Evolutionary conservation across 2,888 invertebrate species (phyloP).

Genomic region (Blastobasis lacticolella): DNA sequence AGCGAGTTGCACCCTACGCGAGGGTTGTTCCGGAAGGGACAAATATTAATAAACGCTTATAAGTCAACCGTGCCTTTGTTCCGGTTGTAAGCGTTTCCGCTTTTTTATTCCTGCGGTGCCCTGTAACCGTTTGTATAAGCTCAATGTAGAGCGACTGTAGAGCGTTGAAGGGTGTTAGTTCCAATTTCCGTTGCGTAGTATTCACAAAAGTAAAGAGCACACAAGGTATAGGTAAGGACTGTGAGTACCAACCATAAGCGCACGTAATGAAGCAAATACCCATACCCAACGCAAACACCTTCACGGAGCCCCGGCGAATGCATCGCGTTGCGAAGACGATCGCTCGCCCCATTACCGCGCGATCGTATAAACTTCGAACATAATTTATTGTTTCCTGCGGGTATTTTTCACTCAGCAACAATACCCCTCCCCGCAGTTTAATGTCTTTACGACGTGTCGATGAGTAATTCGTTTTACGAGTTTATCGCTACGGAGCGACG

Average conservation of each 20-base stretch:
- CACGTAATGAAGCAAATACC: too few species aligned
- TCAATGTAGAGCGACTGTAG: too few species aligned
- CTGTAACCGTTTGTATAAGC: slow-evolving; percentile 5
- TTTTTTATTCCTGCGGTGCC: slow-evolving; percentile 26
- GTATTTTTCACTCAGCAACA: slow-evolving; percentile 65
- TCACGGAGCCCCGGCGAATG: slow-evolving; percentile 4
- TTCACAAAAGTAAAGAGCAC: too few species aligned
- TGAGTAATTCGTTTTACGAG: slow-evolving; percentile 52
- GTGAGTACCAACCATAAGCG: too few species aligned
- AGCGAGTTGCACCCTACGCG: slow-evolving; percentile 51
- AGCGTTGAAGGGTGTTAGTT: too few species aligned
- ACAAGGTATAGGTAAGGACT: too few species aligned
- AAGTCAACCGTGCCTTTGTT: slow-evolving; percentile 58
- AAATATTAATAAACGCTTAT: slow-evolving; percentile 57
- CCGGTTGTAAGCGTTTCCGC: slow-evolving; percentile 44
- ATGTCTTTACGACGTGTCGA: slow-evolving; percentile 62
- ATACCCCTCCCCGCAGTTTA: slow-evolving; percentile 48
- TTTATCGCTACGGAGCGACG: slow-evolving; percentile 23
- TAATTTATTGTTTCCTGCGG: slow-evolving; percentile 70
- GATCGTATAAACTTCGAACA: slow-evolving; percentile 68
- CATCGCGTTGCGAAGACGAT: slow-evolving; percentile 22
- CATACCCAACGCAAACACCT: neutral
- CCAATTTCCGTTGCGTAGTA: too few species aligned
- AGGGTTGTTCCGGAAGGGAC: slow-evolving; percentile 67
- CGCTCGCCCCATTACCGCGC: slow-evolving; percentile 52